A percentile compares a stretch with the other conserved stretches of the same genome.
These are phyloP conservation scores for Sebastiscus albofasciatus DNA, from an alignment of 2,797 vertebrate species.

Conservation along the genomic window DNA sequence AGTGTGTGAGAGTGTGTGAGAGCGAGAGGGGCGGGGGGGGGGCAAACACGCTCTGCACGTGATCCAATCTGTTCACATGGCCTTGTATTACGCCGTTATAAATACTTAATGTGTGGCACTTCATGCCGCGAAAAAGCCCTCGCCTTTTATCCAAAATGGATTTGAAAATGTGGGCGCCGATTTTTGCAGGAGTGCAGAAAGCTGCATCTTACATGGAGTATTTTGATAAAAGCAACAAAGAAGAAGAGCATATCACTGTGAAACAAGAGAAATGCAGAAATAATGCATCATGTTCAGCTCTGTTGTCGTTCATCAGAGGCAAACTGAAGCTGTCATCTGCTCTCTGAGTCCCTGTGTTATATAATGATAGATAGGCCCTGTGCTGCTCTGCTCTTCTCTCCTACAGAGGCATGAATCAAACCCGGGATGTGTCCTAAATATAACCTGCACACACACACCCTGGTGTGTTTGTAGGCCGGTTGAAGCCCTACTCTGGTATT, in stretches of 20 bases:
- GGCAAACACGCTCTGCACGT: constrained; percentile 71
- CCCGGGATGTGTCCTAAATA: constrained; percentile 54
- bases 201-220: background rate
- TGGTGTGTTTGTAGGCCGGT: constrained; percentile 29
- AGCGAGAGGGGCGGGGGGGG: constrained; percentile 29
- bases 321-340: constrained; percentile 64
- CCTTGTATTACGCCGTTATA: constrained; percentile 58
- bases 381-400: constrained; percentile 38
- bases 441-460: constrained; percentile 26
- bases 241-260: background rate
- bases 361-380: constrained; percentile 62
- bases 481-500: constrained; percentile 22
- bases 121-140: background rate
- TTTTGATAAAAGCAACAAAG: background rate
- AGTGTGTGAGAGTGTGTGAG: constrained; percentile 20
- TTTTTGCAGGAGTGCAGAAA: background rate
- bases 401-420: constrained; percentile 64
- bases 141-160: background rate
- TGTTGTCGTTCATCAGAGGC: constrained; percentile 35
- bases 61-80: constrained; percentile 79
- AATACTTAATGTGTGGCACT: constrained; percentile 54
- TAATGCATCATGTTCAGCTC: constrained; percentile 31
- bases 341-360: constrained; percentile 55
- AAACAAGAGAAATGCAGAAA: constrained; percentile 11
- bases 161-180: constrained; percentile 9